phyloP scores from a whole-genome alignment of 2,797 vertebrate species.

The Pampus argenteus region DNA sequence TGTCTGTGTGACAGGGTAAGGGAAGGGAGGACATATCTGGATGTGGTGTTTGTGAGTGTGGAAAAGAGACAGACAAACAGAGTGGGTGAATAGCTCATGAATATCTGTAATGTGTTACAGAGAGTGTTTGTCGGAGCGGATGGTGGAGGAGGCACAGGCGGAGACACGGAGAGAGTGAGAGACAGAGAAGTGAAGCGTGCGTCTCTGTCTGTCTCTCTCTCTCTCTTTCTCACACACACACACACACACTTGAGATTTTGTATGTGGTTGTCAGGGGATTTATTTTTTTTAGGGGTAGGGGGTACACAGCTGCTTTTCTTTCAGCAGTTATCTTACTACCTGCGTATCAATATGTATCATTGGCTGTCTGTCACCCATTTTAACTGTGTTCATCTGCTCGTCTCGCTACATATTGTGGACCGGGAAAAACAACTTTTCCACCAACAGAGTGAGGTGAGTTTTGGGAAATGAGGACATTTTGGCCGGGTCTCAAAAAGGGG shows the following conservation, averaged over 20 bases:
- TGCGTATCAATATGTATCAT: slow-evolving; percentile 22
- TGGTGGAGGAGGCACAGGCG: slow-evolving; percentile 16
- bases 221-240: not conserved
- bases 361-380: slow-evolving; percentile 35
- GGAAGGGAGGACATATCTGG: slow-evolving; percentile 39
- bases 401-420: too few relatives aligned
- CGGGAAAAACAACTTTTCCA: too few relatives aligned
- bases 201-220: not conserved
- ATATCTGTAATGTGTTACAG: slow-evolving; percentile 65
- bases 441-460: too few relatives aligned
- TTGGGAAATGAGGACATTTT: too few relatives aligned
- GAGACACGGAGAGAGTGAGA: slow-evolving; percentile 23
- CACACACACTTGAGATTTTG: slow-evolving; percentile 25
- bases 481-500: too few relatives aligned
- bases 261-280: not conserved
- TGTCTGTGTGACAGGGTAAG: slow-evolving; percentile 6
- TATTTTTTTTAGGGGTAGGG: not conserved
- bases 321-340: slow-evolving; percentile 30
- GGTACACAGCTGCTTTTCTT: slow-evolving; percentile 18
- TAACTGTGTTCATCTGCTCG: slow-evolving; percentile 46
- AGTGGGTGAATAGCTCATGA: slow-evolving; percentile 59
- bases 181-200: slow-evolving; percentile 2
- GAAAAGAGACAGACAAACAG: slow-evolving; percentile 51
- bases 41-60: slow-evolving; percentile 45
- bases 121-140: slow-evolving; percentile 48